Evolutionary conservation across 2,888 invertebrate species (phyloP).

Genomic region (Hemistola chrysoprasaria): DNA sequence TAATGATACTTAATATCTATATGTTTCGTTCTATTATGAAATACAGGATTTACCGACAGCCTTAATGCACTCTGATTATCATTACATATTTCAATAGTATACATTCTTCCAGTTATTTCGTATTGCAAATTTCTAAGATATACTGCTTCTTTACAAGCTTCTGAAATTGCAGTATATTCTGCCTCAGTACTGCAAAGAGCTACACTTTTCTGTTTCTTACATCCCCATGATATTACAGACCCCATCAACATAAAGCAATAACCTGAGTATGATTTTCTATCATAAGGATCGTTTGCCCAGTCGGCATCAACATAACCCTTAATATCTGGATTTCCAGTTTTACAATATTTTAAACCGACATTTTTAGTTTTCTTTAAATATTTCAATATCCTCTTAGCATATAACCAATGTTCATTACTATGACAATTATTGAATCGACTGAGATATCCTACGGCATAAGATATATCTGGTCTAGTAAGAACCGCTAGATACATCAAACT

Average conservation of each 20-base stretch:
- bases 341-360: too few relatives aligned
- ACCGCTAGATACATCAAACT: too few relatives aligned
- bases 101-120: slow-evolving; percentile 1
- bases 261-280: slow-evolving; percentile 52
- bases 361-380: too few relatives aligned
- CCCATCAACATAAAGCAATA: slow-evolving; percentile 31
- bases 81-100: slow-evolving; percentile 27
- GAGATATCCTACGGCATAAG: too few relatives aligned
- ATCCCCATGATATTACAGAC: slow-evolving; percentile 25
- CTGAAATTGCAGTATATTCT: slow-evolving; percentile 5
- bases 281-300: slow-evolving; percentile 14
- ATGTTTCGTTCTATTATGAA: slow-evolving; percentile 11
- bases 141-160: slow-evolving; percentile 14
- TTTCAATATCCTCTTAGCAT: too few relatives aligned
- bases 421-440: too few relatives aligned
- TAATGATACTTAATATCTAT: slow-evolving; percentile 23
- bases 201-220: slow-evolving; percentile 35
- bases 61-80: slow-evolving; percentile 23
- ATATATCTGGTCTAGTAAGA: too few relatives aligned
- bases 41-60: neutral
- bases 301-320: slow-evolving; percentile 23
- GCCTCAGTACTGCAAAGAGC: slow-evolving; percentile 37
- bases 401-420: too few relatives aligned
- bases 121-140: slow-evolving; percentile 4
- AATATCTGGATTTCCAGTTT: neutral